phyloP scores from a whole-genome alignment of 2,888 invertebrate genomes.

The Rhagophthalmus giganteus region DNA sequence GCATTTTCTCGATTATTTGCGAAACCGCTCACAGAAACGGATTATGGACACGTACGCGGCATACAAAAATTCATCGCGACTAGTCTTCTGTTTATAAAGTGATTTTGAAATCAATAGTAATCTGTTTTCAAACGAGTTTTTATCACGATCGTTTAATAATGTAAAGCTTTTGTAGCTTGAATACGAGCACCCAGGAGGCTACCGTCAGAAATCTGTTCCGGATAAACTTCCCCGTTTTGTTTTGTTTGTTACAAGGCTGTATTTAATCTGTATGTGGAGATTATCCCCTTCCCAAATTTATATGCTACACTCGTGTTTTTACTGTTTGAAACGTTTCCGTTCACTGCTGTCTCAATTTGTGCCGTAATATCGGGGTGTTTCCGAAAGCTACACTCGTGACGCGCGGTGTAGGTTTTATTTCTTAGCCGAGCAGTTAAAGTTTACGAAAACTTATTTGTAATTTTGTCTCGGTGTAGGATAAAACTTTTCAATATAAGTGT shows the following conservation, averaged over 20 bases:
- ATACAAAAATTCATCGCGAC: constrained; percentile 1
- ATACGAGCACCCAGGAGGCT: background rate
- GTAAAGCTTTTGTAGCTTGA: background rate
- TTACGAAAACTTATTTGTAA: background rate
- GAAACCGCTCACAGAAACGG: background rate
- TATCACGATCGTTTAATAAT: background rate
- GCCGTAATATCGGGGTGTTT: constrained; percentile 9
- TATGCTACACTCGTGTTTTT: constrained; percentile 16
- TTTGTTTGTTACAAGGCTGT: constrained; percentile 10
- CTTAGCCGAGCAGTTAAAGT: constrained; percentile 8
- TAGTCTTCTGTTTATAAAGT: constrained; percentile 1
- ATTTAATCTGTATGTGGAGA: constrained; percentile 15
- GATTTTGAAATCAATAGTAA: constrained; percentile 10
- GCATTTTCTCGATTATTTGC: background rate
- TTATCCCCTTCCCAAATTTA: constrained; percentile 13
- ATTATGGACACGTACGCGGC: constrained; percentile 2
- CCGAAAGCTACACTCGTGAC: constrained; percentile 10
- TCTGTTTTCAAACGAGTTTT: constrained; percentile 6
- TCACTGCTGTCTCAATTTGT: constrained; percentile 14
- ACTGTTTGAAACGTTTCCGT: constrained; percentile 14
- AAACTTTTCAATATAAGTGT: no score
- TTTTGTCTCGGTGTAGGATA: no score
- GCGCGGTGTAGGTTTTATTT: constrained; percentile 9
- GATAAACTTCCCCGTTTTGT: constrained; percentile 12
- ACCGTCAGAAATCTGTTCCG: constrained; percentile 8